Percentiles rank a stretch among this genome's conserved stretches.
Conservation (phyloP, 1,140 invertebrate species). For the Bombus picipes region DNA sequence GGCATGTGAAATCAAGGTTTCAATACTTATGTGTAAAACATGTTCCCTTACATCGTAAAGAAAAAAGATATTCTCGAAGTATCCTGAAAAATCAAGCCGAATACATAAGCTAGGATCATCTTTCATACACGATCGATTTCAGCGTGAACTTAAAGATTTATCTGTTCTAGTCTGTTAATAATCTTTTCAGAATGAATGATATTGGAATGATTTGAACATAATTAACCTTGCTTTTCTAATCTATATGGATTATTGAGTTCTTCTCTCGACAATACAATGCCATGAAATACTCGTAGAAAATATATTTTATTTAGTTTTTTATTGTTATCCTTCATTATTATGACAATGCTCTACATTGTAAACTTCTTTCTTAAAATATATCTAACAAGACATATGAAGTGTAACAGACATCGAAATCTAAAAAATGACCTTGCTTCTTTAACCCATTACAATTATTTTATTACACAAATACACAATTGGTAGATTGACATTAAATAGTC, state of each 20-base stretch:
- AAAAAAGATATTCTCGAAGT: neutral
- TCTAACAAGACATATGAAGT: neutral
- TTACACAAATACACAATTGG: neutral
- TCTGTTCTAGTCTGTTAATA: neutral
- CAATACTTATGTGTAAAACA: neutral
- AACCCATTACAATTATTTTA: slow-evolving; percentile 20
- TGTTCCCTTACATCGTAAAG: neutral
- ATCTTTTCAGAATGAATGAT: slow-evolving; percentile 14
- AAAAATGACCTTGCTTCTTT: neutral
- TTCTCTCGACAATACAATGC: neutral
- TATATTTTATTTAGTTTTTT: neutral
- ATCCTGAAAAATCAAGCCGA: neutral
- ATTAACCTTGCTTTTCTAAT: slow-evolving; percentile 27
- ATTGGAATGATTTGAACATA: neutral
- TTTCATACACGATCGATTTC: slow-evolving; percentile 18
- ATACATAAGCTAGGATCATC: neutral
- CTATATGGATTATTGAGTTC: neutral
- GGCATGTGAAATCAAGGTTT: neutral
- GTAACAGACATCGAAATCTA: neutral
- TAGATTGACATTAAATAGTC: slow-evolving; percentile 2
- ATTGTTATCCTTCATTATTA: neutral
- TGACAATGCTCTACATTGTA: neutral
- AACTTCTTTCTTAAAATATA: neutral
- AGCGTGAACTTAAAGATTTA: neutral
- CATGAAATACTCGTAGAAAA: neutral